These are phyloP conservation scores for Psittacara wagleri DNA, from an alignment of 2,113 vertebrate genomes.

Conservation along the genomic window DNA sequence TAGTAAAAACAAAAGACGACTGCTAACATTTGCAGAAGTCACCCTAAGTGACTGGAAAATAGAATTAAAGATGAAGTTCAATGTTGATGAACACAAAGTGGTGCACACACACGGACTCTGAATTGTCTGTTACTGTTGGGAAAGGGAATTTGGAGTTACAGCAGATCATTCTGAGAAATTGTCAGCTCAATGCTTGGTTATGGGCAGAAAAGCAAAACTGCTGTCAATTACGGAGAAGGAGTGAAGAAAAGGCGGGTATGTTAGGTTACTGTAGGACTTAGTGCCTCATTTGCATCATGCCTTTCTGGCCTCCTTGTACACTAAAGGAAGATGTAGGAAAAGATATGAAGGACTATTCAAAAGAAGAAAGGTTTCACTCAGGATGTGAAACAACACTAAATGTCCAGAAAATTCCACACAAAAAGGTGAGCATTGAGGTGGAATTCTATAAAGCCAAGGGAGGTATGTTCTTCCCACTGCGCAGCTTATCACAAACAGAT, in stretches of 20 bases:
- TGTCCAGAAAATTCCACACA: neutral
- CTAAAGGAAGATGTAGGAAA: accelerated
- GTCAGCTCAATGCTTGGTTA: neutral
- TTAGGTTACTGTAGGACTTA: neutral
- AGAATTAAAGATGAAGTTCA: neutral
- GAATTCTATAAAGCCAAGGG: neutral
- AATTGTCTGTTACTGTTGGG: neutral
- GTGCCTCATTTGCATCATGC: accelerated
- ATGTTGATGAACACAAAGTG: neutral
- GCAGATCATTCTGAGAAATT: neutral
- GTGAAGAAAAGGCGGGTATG: neutral
- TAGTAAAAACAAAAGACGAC: neutral
- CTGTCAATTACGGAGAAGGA: neutral
- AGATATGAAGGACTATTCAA: neutral
- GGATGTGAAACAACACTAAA: neutral
- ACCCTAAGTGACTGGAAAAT: neutral
- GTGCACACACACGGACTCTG: neutral
- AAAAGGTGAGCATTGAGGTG: neutral
- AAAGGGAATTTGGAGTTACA: neutral
- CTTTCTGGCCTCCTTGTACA: neutral
- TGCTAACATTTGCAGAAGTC: neutral
- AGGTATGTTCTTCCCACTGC: accelerated
- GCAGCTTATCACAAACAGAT: neutral
- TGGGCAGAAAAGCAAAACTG: neutral
- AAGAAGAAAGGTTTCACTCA: neutral